phyloP scores from a whole-genome alignment of 1,140 invertebrate genomes.

The Papilio aristodemus region DNA sequence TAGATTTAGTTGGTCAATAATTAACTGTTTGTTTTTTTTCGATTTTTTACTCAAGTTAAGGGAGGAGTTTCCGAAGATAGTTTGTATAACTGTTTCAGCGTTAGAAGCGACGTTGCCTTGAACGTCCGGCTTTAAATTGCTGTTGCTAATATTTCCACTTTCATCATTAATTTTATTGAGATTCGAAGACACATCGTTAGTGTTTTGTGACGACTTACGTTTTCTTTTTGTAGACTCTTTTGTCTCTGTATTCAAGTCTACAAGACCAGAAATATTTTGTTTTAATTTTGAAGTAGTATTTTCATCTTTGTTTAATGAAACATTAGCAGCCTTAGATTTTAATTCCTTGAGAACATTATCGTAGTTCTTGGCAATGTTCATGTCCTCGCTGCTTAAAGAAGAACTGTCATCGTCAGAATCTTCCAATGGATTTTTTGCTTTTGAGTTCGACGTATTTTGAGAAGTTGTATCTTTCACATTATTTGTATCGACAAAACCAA shows the following conservation, averaged over 20 bases:
- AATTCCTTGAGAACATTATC: conserved; percentile 58
- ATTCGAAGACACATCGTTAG: background rate
- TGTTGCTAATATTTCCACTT: background rate
- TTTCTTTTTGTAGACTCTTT: conserved; percentile 6
- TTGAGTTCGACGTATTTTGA: conserved; percentile 35
- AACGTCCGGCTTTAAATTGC: background rate
- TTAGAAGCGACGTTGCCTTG: background rate
- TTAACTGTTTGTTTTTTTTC: conserved; percentile 48
- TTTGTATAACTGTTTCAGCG: conserved; percentile 35
- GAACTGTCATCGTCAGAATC: conserved; percentile 41
- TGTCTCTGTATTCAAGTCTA: background rate
- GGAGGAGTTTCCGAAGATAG: conserved; percentile 52
- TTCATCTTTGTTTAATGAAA: conserved; percentile 56
- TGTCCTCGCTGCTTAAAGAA: conserved; percentile 55
- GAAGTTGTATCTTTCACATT: conserved; percentile 31
- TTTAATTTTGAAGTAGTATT: conserved; percentile 48
- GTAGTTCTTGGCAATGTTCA: conserved; percentile 64
- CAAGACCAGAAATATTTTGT: background rate
- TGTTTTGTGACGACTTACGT: background rate
- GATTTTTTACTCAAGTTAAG: conserved; percentile 54
- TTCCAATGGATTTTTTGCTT: conserved; percentile 52
- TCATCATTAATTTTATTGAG: background rate
- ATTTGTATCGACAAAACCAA: conserved; percentile 47
- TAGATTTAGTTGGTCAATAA: conserved; percentile 68
- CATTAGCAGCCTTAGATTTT: conserved; percentile 51